Evolutionary conservation across 2,113 vertebrate species (phyloP), one percentile per base, ranked within the genome.

Genomic region (Tonatia bakeri): DNA sequence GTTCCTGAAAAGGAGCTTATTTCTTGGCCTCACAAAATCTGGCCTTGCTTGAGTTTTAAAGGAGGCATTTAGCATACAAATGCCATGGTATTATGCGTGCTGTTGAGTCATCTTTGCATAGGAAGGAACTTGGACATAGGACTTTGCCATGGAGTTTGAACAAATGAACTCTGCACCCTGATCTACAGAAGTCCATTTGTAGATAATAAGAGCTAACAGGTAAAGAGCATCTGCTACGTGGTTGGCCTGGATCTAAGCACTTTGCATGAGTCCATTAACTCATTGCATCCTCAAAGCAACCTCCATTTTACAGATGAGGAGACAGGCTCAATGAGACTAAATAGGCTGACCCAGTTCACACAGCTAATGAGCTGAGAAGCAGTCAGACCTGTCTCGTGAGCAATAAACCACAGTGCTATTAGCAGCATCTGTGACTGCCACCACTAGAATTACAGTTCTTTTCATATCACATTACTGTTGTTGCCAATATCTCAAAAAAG

Each of bases 401-500:
- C 84, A 83, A 54, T 87, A 76, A 97, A 54, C 36, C n/a, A 26
- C 43, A 72, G 22, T 56, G 40, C 61, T 67, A 19, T 91, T 67
- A 69, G 45, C 45, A 65, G 47, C 17, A 22, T 91, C 87, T 90
- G 43, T 70, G 72, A 87, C 77, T 79, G 67, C 86, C 80, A 85
- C 52, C 75, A 26, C 64, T 67, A 87, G 83, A 92, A 80, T 72
- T 65, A 93, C 10, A 90, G 77, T 84, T 87, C 79, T 95, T 95
- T 94, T 82, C 43, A 75, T 45, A 79, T 91, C 76, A 77, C 36
- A 77, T 94, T 83, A 61, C 7, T 59, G 90, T 90, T 92, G 87
- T 69, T 83, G 64, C 47, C 82, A 33, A 50, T 77, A 94, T 94
- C 75, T 96, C 61, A 93, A 70, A 87, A 95, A 94, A 76, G 26